Percentiles rank a stretch among this genome's conserved stretches.
Evolutionary conservation across 2,797 vertebrate genomes (phyloP).

Genomic region (Artibeus lituratus): DNA sequence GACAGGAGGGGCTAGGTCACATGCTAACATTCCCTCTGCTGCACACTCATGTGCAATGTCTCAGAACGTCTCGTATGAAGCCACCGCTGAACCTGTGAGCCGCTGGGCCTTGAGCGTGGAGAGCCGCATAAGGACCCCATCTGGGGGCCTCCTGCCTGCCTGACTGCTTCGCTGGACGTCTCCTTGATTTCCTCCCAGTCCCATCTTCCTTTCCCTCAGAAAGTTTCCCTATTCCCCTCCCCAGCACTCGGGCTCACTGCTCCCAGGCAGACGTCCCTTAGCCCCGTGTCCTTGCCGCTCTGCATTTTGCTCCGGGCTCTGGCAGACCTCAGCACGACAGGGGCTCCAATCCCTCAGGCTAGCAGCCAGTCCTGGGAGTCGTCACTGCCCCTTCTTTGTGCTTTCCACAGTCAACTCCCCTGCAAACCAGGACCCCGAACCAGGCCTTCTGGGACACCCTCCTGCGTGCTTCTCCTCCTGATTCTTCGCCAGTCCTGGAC

Average conservation of each 20-base stretch:
- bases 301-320: background rate
- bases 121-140: background rate
- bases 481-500: rapidly evolving
- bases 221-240: background rate
- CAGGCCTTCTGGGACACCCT: rapidly evolving
- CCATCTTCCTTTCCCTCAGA: background rate
- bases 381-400: background rate
- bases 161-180: background rate
- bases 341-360: background rate
- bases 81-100: background rate
- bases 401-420: background rate
- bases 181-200: background rate
- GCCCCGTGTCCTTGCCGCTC: background rate
- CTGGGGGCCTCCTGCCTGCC: background rate
- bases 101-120: background rate
- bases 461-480: rapidly evolving
- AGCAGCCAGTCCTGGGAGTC: background rate
- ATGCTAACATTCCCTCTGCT: background rate
- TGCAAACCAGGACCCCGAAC: background rate
- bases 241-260: rapidly evolving
- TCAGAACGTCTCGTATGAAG: background rate
- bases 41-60: background rate
- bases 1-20: background rate
- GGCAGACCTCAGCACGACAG: background rate
- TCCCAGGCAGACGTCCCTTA: background rate